These are phyloP conservation scores for Nixonia krombeini DNA, from an alignment of 1,140 invertebrate species.

Conservation along the genomic window DNA sequence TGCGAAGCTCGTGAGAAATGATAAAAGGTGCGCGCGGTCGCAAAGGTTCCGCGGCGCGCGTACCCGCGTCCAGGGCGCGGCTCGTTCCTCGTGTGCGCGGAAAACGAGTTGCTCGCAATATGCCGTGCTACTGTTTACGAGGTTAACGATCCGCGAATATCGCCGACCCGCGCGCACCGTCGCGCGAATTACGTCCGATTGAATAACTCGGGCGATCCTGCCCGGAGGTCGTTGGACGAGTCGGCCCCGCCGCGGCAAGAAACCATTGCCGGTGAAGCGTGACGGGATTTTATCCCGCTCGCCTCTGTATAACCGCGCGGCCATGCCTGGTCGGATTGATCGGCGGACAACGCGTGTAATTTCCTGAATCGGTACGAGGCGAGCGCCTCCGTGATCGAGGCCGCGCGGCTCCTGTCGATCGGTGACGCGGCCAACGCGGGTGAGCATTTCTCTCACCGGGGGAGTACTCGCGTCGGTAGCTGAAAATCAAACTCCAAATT, in stretches of 20 bases:
- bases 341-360: background rate
- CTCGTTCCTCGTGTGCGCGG: background rate
- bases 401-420: no score
- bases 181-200: background rate
- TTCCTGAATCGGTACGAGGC: background rate
- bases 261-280: background rate
- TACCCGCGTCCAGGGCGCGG: no score
- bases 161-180: background rate
- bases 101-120: background rate
- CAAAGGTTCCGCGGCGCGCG: no score
- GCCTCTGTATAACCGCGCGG: background rate
- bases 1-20: no score
- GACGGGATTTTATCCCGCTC: background rate
- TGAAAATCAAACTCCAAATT: no score
- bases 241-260: background rate
- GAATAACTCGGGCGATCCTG: background rate
- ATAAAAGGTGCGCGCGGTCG: no score
- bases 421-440: no score
- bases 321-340: background rate
- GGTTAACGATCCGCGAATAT: slow-evolving; percentile 2
- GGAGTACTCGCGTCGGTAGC: no score
- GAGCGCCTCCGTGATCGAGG: no score
- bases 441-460: no score
- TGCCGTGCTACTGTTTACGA: slow-evolving; percentile 2
- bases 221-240: background rate